These are phyloP conservation scores for Corythaixoides concolor DNA, from an alignment of 2,113 vertebrate genomes.

Conservation along the genomic window DNA sequence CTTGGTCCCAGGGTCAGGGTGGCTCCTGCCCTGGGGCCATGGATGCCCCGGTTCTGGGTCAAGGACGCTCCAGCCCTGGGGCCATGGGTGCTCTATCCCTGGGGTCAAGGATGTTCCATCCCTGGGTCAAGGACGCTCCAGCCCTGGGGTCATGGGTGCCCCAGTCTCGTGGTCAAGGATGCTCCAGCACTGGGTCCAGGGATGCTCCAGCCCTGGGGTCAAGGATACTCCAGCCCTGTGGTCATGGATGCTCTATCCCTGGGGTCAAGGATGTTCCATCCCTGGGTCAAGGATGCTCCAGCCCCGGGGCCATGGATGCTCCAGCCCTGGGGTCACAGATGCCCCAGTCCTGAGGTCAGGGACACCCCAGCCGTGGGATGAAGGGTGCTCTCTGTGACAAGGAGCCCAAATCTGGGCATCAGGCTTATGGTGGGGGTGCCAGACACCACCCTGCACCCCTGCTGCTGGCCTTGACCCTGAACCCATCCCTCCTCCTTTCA, in stretches of 20 bases:
- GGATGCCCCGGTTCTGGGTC: neutral
- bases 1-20: fast-evolving
- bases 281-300: no score
- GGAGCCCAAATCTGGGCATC: neutral
- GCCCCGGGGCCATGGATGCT: neutral
- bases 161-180: fast-evolving
- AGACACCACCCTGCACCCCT: neutral
- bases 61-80: neutral
- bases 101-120: neutral
- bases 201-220: no score
- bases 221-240: neutral
- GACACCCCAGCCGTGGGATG: neutral
- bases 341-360: no score
- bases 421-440: fast-evolving
- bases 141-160: fast-evolving
- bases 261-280: fast-evolving
- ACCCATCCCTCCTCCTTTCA: fast-evolving
- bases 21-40: fast-evolving
- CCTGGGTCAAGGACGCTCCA: fast-evolving
- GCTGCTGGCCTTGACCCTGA: neutral
- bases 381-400: neutral
- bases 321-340: no score
- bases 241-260: no score
- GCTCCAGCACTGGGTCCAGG: neutral
- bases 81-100: neutral